phyloP scores from a whole-genome alignment of 2,797 vertebrate species.

The Micrastur ruficollis region DNA sequence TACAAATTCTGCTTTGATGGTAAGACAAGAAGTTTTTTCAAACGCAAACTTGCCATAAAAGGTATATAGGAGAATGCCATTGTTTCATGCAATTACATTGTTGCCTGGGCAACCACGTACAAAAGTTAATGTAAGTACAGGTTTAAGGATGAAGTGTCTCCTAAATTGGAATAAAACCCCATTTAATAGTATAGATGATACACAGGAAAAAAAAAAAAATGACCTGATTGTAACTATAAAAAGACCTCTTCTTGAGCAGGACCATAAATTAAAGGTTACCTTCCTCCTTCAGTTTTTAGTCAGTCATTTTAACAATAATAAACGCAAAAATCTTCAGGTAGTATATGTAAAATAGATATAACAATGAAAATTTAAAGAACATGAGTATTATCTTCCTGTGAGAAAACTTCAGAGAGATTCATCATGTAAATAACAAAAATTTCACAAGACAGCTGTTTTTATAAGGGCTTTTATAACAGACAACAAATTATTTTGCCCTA shows the following conservation, averaged over 20 bases:
- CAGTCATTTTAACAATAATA: slow-evolving; percentile 13
- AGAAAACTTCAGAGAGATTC: not conserved
- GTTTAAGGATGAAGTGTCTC: slow-evolving; percentile 71
- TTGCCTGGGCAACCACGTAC: slow-evolving; percentile 75
- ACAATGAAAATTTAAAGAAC: not conserved
- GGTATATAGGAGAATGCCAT: slow-evolving; percentile 70
- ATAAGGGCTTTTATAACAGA: not conserved
- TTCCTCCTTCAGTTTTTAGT: slow-evolving; percentile 29
- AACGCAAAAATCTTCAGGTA: not conserved
- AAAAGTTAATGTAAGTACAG: slow-evolving; percentile 75
- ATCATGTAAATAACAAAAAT: not conserved
- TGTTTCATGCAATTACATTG: slow-evolving; percentile 76
- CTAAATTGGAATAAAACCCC: slow-evolving; percentile 64
- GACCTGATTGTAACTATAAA: slow-evolving; percentile 60
- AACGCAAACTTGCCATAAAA: slow-evolving; percentile 65
- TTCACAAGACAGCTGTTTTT: not conserved
- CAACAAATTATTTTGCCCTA: slow-evolving; percentile 33
- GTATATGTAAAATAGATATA: not conserved
- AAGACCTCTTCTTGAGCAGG: slow-evolving; percentile 32
- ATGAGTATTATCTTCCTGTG: not conserved
- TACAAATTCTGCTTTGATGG: slow-evolving; percentile 69
- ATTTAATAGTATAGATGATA: slow-evolving; percentile 50
- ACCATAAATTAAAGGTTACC: slow-evolving; percentile 55
- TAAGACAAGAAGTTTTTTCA: slow-evolving; percentile 68
- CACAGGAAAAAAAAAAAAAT: slow-evolving; percentile 3